phyloP scores from a whole-genome alignment of 2,888 invertebrate species.

The Aquatica leii region DNA sequence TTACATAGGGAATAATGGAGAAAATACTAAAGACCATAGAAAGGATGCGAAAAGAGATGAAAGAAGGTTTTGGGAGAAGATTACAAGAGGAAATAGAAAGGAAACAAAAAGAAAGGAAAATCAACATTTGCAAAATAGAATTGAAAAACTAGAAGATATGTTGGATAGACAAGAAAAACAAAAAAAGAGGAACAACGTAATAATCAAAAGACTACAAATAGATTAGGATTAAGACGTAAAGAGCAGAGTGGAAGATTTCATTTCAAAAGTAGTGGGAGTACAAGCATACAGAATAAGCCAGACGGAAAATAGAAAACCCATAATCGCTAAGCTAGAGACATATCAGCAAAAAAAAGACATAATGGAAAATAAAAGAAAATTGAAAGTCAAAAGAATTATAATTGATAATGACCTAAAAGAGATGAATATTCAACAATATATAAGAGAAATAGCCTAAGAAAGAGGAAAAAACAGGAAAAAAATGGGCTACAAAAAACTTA shows the following conservation, averaged over 20 bases:
- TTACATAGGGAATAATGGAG: too few relatives aligned
- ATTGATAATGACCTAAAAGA: neutral
- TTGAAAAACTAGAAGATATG: too few relatives aligned
- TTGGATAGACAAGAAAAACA: too few relatives aligned
- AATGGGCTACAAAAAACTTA: neutral
- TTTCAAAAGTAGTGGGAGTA: neutral
- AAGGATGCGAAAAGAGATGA: too few relatives aligned
- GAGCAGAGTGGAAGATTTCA: neutral
- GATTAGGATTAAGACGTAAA: too few relatives aligned
- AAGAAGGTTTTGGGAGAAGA: neutral
- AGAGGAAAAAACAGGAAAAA: too few relatives aligned
- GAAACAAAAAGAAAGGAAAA: neutral
- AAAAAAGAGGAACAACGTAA: neutral
- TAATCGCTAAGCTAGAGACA: neutral
- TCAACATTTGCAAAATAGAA: neutral
- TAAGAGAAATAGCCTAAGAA: neutral
- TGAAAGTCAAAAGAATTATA: neutral
- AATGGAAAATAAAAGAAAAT: too few relatives aligned
- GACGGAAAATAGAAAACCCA: neutral
- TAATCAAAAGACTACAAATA: neutral
- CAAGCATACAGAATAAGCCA: neutral
- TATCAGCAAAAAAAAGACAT: neutral
- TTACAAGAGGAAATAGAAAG: slow-evolving; percentile 1
- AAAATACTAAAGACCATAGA: too few relatives aligned
- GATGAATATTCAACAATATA: slow-evolving; percentile 1